Evolutionary conservation across 2,797 vertebrate species (phyloP), one percentile per base, ranked within the genome.

Genomic region (Podarcis siculus): DNA sequence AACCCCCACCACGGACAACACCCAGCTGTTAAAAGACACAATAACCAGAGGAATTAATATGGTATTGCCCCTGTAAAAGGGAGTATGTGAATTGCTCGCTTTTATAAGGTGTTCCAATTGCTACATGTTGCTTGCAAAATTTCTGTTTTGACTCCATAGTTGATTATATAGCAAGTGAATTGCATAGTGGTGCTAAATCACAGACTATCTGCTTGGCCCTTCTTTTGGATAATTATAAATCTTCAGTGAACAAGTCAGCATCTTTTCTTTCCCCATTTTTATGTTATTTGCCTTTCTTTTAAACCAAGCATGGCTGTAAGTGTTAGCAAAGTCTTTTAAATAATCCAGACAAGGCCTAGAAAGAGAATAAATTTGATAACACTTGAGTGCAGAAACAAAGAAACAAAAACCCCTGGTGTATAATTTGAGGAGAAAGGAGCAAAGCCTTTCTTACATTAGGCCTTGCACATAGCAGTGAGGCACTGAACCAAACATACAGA

Each of bases 131-230:
- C n/a, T 42, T 49, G 66, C 30, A 49, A 89, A 85, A 39, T 81
- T 80, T 73, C 25, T 66, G 39, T 75, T 67, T 5, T 79, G 39
- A 55, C 4, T 49, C 77, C 69, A 66, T 35, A 49, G 15, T 39
- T 80, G 17, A 80, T 89, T 85, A 75, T 45, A 64, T 35, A 73
- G 82, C n/a, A 45, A 8, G 39, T 64, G 30, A 87, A 81, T 61
- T 61, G 69, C 69, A 75, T 32, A 87, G 78, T 9, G 9, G 17
- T 35, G 23, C 30, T 35, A 66, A 79, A 67, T 39, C 75, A 71
- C 1, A 32, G 6, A 32, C 78, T 39, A 75, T 35, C 61, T 58
- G 15, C 23, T 85, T 64, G n/a, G 2, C 30, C 27, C 7, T 73
- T 35, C 55, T 61, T 32, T 35, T 30, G 30, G 71, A 77, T 81